Percentiles rank a stretch among this genome's conserved stretches.
Conservation (phyloP, 1,140 invertebrate species). For the Eriosoma lanigerum region DNA sequence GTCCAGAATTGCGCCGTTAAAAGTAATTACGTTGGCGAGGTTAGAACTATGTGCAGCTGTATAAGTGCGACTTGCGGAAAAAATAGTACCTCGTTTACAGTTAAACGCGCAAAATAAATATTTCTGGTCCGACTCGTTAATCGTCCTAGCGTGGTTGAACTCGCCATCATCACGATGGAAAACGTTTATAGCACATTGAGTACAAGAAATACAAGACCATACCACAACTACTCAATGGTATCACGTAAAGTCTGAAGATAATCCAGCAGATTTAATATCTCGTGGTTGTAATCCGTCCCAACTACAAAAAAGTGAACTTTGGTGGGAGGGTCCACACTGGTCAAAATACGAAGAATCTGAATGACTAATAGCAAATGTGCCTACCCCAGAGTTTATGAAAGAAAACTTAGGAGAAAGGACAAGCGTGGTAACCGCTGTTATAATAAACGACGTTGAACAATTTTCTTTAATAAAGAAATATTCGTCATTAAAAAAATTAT, state of each 20-base stretch:
- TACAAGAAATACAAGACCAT: conserved; percentile 57
- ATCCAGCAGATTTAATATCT: conserved; percentile 60
- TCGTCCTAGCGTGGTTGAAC: conserved; percentile 55
- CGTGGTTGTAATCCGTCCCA: conserved; percentile 56
- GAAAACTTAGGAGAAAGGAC: neutral
- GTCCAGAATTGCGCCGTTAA: neutral
- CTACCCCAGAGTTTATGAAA: too few species aligned
- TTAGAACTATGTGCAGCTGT: conserved; percentile 6
- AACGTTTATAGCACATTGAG: conserved; percentile 58
- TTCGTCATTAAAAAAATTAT: neutral
- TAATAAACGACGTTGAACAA: neutral
- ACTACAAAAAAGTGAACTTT: conserved; percentile 52
- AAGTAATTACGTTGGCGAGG: neutral
- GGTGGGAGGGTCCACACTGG: conserved; percentile 53
- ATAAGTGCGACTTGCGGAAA: neutral
- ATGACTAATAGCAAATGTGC: neutral
- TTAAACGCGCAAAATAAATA: neutral
- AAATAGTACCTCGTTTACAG: neutral
- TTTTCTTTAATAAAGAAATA: neutral
- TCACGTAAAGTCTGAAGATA: conserved; percentile 58
- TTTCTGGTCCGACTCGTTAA: conserved; percentile 54
- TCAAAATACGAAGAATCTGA: neutral
- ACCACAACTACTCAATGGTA: conserved; percentile 56
- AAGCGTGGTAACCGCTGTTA: neutral
- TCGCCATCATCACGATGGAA: conserved; percentile 55